Evolutionary conservation across 2,888 invertebrate species (phyloP), one percentile per base, ranked within the genome.

Genomic region (Sinopyrophorus schimmeli): DNA sequence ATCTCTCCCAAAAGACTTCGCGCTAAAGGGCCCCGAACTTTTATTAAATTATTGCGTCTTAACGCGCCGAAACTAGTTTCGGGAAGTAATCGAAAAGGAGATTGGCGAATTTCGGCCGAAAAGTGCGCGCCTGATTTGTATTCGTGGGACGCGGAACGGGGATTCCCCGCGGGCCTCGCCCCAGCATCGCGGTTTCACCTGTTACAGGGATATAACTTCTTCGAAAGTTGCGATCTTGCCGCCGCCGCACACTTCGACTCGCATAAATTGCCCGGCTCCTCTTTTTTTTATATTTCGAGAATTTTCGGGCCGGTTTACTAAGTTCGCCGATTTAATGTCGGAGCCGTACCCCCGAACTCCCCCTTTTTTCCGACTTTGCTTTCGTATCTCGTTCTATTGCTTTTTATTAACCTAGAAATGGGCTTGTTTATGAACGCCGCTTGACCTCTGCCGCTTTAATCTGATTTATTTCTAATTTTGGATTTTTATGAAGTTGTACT

Each of bases 21-120:
- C 38, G 53, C 49, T 52, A 54, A 57, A 57, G 51, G 41, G 53
- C n/a, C n/a, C n/a, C n/a, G 54, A 53, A 47, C 53, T 55, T 51
- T 57, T 55, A 58, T 58, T 58, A 52, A 58, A 58, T 54, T 54
- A 58, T 58, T 55, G n/a, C n/a, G 53, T 47, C 49, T 43, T 53
- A 49, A 53, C 41, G 49, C 32, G 41, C 39, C n/a, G n/a, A n/a
- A n/a, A n/a, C n/a, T n/a, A 53, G 32, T 53, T 53, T 53, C 48
- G 47, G n/a, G n/a, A 43, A 38, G 48, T 48, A 40, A 37, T 31
- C 48, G 53, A 47, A 28, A 26, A 20, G 20, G 11, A 24, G 51
- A 51, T 51, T 40, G 51, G 51, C 37, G 46, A 51, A 46, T 41
- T 46, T 41, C 41, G n/a, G n/a, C 40, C 41, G 46, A 46, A 46